Conservation (phyloP, 2,113 vertebrate species). For the Corydoras sp. region DNA sequence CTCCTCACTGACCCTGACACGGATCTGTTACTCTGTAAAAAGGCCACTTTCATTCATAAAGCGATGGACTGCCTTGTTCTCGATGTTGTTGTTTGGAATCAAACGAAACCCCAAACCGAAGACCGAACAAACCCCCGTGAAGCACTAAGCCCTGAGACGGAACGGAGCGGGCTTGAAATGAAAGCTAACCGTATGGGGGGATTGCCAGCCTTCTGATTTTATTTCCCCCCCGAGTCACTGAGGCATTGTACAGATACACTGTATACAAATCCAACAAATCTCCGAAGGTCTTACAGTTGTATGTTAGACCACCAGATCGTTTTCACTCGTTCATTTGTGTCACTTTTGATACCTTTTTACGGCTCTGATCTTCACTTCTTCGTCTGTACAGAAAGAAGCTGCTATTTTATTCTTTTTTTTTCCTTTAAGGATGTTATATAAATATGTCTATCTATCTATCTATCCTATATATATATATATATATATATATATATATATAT, state of each 20-base stretch:
- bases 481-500: slow-evolving; percentile 63
- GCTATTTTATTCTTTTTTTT: slow-evolving; percentile 93
- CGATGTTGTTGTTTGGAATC: too few species aligned
- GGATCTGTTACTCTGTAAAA: too few species aligned
- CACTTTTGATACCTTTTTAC: slow-evolving; percentile 98
- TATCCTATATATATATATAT: slow-evolving; percentile 43
- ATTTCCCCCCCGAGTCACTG: background rate
- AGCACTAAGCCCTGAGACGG: slow-evolving; percentile 21
- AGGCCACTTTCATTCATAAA: too few species aligned
- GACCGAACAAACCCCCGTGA: too few species aligned
- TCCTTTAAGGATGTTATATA: slow-evolving; percentile 75
- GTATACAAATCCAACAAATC: slow-evolving; percentile 70
- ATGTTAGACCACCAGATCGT: slow-evolving; percentile 82
- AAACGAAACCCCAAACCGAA: too few species aligned
- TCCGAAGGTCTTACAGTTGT: slow-evolving; percentile 81
- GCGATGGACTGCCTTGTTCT: too few species aligned
- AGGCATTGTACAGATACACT: slow-evolving; percentile 63
- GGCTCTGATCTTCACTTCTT: slow-evolving; percentile 94
- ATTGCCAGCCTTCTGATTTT: slow-evolving; percentile 8
- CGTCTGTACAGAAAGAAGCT: slow-evolving; percentile 98
- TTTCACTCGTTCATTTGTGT: slow-evolving; percentile 86
- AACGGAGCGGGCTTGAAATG: slow-evolving; percentile 39
- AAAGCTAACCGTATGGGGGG: slow-evolving; percentile 31
- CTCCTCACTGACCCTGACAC: too few species aligned
- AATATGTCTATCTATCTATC: slow-evolving; percentile 51